phyloP scores from a whole-genome alignment of 2,888 invertebrate species.

The Lagria hirta region DNA sequence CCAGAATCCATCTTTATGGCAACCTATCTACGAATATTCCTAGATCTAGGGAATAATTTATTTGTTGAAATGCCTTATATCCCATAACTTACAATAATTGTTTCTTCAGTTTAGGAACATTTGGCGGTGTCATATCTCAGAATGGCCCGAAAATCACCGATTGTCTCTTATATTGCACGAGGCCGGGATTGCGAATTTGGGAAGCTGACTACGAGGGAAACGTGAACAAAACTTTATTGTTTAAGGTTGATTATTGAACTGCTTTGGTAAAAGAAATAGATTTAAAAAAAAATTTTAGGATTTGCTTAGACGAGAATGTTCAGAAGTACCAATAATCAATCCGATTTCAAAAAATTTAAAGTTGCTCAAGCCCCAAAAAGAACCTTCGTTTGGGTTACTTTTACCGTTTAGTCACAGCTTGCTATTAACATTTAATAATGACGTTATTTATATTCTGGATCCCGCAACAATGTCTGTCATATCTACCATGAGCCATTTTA shows the following conservation, averaged over 20 bases:
- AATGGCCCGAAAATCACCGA: conserved; percentile 57
- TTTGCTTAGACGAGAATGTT: conserved; percentile 49
- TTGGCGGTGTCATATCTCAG: conserved; percentile 64
- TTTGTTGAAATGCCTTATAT: conserved; percentile 6
- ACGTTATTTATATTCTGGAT: conserved; percentile 73
- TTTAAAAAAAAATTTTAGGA: conserved; percentile 38
- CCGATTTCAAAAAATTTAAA: conserved; percentile 58
- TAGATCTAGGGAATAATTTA: too few relatives aligned
- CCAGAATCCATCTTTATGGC: too few relatives aligned
- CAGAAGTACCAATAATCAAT: conserved; percentile 72
- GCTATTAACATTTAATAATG: conserved; percentile 73
- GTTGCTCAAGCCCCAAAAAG: conserved; percentile 52
- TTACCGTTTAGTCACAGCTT: conserved; percentile 70
- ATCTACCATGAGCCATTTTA: conserved; percentile 65
- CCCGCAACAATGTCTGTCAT: conserved; percentile 67
- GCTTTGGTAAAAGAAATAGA: too few relatives aligned
- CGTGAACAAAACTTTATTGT: conserved; percentile 82
- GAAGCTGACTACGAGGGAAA: conserved; percentile 71
- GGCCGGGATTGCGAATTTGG: conserved; percentile 86
- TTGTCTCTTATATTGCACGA: conserved; percentile 69
- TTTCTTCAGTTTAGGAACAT: conserved; percentile 61
- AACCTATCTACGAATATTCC: too few relatives aligned
- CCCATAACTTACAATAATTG: too few relatives aligned
- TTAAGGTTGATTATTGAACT: conserved; percentile 64
- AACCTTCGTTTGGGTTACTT: conserved; percentile 66